A percentile compares a stretch with the other conserved stretches of the same genome.
phyloP scores from a whole-genome alignment of 1,140 invertebrate genomes.

The Bombus difficillimus region DNA sequence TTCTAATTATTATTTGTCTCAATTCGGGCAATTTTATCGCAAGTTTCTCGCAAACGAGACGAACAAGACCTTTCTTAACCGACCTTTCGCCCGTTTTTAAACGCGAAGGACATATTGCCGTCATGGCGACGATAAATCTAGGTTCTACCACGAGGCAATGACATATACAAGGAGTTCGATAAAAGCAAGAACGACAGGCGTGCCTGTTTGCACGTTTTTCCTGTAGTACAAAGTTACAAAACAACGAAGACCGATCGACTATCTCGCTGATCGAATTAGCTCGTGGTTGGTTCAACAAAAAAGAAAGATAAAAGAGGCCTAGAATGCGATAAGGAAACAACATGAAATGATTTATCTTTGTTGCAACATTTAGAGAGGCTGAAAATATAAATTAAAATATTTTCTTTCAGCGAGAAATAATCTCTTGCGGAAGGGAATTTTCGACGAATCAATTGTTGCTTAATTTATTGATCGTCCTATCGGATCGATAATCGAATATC shows the following conservation, averaged over 20 bases:
- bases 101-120: conserved; percentile 2
- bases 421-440: neutral
- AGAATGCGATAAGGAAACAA: conserved; percentile 15
- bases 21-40: neutral
- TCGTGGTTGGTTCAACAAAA: neutral
- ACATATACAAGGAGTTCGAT: conserved; percentile 34
- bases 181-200: conserved; percentile 25
- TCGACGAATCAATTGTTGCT: neutral
- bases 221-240: conserved; percentile 9
- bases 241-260: conserved; percentile 9
- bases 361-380: neutral
- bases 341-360: conserved; percentile 15
- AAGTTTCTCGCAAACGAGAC: neutral
- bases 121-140: conserved; percentile 14
- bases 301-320: neutral
- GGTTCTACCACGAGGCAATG: neutral
- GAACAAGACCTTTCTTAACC: neutral
- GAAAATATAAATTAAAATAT: neutral
- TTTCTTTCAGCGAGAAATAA: neutral
- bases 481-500: no score
- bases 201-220: conserved; percentile 33
- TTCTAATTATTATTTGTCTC: fast-evolving
- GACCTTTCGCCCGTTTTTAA: neutral
- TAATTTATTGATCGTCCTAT: no score
- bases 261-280: conserved; percentile 31